phyloP scores from a whole-genome alignment of 2,888 invertebrate species.

The Agriopis aurantiaria region DNA sequence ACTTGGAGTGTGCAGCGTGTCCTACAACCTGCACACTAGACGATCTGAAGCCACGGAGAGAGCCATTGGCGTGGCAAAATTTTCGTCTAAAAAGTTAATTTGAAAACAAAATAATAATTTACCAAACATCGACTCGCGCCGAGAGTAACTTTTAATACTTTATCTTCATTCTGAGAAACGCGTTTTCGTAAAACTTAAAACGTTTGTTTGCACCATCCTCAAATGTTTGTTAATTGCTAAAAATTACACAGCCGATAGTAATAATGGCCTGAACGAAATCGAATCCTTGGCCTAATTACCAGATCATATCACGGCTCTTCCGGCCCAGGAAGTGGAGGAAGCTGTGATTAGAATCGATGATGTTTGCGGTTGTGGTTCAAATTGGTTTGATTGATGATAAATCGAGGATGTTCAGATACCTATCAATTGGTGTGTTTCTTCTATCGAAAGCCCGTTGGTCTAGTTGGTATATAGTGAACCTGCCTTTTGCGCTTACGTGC shows the following conservation, averaged over 20 bases:
- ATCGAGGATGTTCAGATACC: neutral
- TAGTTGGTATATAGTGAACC: too few relatives aligned
- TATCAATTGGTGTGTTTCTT: neutral
- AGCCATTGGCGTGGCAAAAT: too few relatives aligned
- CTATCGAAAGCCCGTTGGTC: too few relatives aligned
- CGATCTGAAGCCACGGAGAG: too few relatives aligned
- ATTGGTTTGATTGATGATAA: slow-evolving; percentile 3
- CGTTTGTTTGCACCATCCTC: slow-evolving; percentile 13
- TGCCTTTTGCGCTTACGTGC: too few relatives aligned
- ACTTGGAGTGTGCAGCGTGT: too few relatives aligned
- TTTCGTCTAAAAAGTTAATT: too few relatives aligned
- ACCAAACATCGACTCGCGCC: too few relatives aligned
- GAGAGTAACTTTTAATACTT: too few relatives aligned
- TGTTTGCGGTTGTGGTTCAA: neutral
- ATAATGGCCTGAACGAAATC: slow-evolving; percentile 41
- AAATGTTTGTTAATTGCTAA: slow-evolving; percentile 26
- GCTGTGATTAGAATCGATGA: slow-evolving; percentile 28
- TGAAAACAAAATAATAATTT: too few relatives aligned
- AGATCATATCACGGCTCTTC: slow-evolving; percentile 56
- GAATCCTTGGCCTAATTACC: slow-evolving; percentile 55
- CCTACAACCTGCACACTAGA: too few relatives aligned
- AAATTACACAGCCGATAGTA: slow-evolving; percentile 13
- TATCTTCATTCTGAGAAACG: neutral
- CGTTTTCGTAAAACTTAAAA: neutral
- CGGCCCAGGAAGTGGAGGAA: slow-evolving; percentile 44